These are phyloP conservation scores for Tolmerus cingulatus DNA, from an alignment of 2,888 invertebrate species.

Conservation along the genomic window DNA sequence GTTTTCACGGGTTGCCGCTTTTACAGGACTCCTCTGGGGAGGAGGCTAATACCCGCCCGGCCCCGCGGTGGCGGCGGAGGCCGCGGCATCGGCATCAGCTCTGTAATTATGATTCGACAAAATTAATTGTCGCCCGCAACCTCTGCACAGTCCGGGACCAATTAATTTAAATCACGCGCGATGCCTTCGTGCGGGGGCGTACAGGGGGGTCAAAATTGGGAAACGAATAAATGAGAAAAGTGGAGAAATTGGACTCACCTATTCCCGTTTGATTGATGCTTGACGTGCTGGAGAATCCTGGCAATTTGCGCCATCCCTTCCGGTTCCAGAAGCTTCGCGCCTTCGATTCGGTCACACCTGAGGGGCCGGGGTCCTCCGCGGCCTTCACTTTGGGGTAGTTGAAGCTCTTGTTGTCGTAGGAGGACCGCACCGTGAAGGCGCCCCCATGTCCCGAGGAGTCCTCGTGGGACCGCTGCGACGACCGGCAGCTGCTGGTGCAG, in stretches of 20 bases:
- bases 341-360: constrained; percentile 56
- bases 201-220: not conserved
- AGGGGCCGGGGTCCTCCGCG: constrained; percentile 61
- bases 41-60: not conserved
- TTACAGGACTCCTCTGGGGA: not conserved
- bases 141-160: not conserved
- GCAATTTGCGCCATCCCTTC: constrained; percentile 81
- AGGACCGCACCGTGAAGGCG: constrained; percentile 58
- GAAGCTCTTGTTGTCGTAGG: constrained; percentile 63
- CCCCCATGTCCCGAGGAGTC: constrained; percentile 2
- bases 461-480: constrained; percentile 58
- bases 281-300: constrained; percentile 76
- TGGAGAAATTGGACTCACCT: constrained; percentile 66
- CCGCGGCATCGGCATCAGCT: not conserved
- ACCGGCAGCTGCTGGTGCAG: constrained; percentile 55
- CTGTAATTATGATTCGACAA: constrained; percentile 1
- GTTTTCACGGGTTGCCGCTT: constrained; percentile 19
- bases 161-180: constrained; percentile 15
- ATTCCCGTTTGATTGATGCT: constrained; percentile 74
- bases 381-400: constrained; percentile 65
- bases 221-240: not conserved
- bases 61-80: not conserved
- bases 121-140: constrained; percentile 1
- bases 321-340: constrained; percentile 72
- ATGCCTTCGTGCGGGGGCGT: not conserved